These are phyloP conservation scores for Aphelocoma coerulescens DNA, from an alignment of 2,113 vertebrate species.

Conservation along the genomic window DNA sequence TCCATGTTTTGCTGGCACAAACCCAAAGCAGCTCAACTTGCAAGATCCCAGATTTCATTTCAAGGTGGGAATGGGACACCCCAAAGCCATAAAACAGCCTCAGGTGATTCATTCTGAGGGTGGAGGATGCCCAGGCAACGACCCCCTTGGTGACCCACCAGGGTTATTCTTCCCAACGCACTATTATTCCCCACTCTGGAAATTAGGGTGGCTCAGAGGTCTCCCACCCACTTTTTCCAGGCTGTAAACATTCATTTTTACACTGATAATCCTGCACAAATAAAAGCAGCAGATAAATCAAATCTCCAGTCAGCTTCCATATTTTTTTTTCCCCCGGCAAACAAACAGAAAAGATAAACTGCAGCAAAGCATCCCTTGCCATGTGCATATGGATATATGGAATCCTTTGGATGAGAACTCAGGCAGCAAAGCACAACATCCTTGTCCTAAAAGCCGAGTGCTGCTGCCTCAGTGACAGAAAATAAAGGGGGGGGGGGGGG, in stretches of 20 bases:
- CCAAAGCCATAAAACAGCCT: neutral
- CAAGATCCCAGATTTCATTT: neutral
- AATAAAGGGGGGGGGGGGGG: neutral
- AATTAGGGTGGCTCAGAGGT: neutral
- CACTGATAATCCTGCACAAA: neutral
- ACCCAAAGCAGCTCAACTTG: neutral
- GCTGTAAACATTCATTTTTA: neutral
- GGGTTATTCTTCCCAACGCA: neutral
- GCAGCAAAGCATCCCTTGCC: neutral
- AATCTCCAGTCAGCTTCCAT: neutral
- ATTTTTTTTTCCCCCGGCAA: neutral
- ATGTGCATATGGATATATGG: rapidly evolving
- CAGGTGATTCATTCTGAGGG: neutral
- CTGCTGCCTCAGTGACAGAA: neutral
- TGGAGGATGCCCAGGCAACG: neutral
- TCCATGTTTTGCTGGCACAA: neutral
- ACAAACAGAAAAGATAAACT: neutral
- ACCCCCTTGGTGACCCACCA: neutral
- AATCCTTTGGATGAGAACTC: neutral
- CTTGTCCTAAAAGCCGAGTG: neutral
- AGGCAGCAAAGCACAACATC: neutral
- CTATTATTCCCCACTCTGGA: neutral
- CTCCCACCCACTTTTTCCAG: neutral
- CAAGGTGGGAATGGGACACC: neutral
- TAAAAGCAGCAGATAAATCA: neutral